Conservation (phyloP, 2,113 vertebrate species). For the Myotis brandtii region DNA sequence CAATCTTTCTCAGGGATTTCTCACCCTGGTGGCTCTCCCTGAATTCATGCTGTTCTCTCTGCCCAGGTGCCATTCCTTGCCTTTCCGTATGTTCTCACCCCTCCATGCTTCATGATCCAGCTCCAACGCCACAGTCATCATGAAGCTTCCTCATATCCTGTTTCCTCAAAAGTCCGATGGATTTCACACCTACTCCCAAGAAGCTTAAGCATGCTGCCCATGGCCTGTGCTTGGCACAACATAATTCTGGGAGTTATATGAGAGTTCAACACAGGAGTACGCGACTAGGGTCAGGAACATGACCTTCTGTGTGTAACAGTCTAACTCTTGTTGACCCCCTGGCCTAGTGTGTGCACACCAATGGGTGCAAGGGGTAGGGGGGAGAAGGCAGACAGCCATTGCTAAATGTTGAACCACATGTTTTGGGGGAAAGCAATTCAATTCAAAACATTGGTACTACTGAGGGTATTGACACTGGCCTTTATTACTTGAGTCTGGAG, state of each 20-base stretch:
- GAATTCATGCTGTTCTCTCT: neutral
- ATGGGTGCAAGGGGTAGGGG: accelerated
- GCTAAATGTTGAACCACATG: neutral
- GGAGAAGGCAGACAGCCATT: neutral
- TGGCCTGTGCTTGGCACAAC: neutral
- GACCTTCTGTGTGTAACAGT: neutral
- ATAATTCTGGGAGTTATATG: neutral
- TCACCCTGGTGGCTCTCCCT: neutral
- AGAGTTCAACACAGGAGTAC: neutral
- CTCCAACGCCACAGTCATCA: neutral
- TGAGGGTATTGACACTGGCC: neutral
- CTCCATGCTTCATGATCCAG: neutral
- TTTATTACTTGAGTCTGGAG: constrained; percentile 1
- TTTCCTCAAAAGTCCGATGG: neutral
- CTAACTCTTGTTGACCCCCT: neutral
- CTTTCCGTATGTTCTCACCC: neutral
- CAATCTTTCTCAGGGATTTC: neutral
- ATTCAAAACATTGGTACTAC: neutral
- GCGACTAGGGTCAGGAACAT: neutral
- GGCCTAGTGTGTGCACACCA: too few relatives aligned
- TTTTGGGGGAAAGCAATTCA: neutral
- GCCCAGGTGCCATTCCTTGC: neutral
- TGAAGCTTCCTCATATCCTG: neutral
- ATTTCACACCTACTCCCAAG: neutral
- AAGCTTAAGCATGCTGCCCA: neutral